Evolutionary conservation across 2,888 invertebrate genomes (phyloP).

Genomic region (Drosophila pseudotalamancana): DNA sequence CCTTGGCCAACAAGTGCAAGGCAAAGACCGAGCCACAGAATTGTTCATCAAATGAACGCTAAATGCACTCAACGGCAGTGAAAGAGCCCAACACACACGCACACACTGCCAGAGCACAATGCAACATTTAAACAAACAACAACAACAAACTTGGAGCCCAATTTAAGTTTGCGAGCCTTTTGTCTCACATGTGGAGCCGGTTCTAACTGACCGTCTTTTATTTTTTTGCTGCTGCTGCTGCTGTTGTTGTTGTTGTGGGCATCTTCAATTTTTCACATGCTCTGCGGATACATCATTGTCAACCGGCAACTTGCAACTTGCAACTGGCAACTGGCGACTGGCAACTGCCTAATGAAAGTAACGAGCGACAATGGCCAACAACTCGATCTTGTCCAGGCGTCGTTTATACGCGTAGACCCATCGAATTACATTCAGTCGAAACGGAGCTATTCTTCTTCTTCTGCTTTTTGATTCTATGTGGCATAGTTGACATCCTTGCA

Average conservation of each 20-base stretch:
- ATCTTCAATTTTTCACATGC: constrained; percentile 78
- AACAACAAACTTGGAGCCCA: constrained; percentile 56
- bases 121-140: constrained; percentile 75
- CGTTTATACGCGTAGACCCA: constrained; percentile 40
- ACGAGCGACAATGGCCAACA: constrained; percentile 68
- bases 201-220: constrained; percentile 47
- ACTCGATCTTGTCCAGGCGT: constrained; percentile 42
- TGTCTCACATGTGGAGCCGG: constrained; percentile 44
- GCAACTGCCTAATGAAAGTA: constrained; percentile 71
- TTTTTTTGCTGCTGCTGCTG: constrained; percentile 15
- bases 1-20: constrained; percentile 69
- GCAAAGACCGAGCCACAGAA: constrained; percentile 60
- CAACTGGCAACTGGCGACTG: no score
- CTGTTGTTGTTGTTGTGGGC: constrained; percentile 32
- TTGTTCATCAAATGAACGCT: constrained; percentile 77
- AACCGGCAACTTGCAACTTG: constrained; percentile 65
- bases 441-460: not conserved
- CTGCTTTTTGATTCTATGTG: not conserved
- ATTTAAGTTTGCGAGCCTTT: constrained; percentile 71
- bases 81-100: constrained; percentile 28
- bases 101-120: constrained; percentile 50
- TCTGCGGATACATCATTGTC: constrained; percentile 80
- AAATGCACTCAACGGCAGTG: constrained; percentile 51
- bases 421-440: constrained; percentile 42
- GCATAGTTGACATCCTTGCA: constrained; percentile 34